These are phyloP conservation scores for Varroa destructor DNA, from an alignment of 1,140 invertebrate species.

Conservation along the genomic window DNA sequence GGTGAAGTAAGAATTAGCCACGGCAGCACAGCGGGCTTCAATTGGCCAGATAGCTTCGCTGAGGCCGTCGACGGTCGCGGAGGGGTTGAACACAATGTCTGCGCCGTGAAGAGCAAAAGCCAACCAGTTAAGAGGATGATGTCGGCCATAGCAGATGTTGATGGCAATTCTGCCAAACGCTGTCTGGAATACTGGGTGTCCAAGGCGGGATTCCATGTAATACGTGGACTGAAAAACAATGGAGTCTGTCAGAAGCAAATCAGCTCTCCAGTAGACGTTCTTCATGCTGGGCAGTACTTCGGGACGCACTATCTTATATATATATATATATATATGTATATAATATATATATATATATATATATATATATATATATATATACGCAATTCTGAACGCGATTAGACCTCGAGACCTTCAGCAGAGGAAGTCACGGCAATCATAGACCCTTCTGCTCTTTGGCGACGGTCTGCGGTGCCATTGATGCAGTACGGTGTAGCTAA, in stretches of 20 bases:
- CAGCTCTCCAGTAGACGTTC: too few relatives aligned
- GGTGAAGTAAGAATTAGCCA: conserved; percentile 87
- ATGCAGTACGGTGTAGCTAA: too few relatives aligned
- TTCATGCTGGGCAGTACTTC: too few relatives aligned
- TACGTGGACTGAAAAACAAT: conserved; percentile 61
- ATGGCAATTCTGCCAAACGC: conserved; percentile 65
- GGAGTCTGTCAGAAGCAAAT: background rate
- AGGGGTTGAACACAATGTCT: conserved; percentile 99
- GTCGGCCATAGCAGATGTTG: conserved; percentile 95
- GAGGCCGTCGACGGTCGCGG: conserved; percentile 67
- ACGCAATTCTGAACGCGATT: too few relatives aligned
- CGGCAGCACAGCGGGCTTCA: conserved; percentile 89
- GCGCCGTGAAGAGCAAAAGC: conserved; percentile 93
- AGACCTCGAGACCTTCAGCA: too few relatives aligned
- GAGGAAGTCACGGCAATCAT: too few relatives aligned
- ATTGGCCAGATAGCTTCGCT: conserved; percentile 93
- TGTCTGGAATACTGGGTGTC: conserved; percentile 74
- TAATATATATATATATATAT: too few relatives aligned
- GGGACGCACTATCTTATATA: too few relatives aligned
- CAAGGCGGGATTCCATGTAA: conserved; percentile 87
- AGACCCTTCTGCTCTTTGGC: too few relatives aligned
- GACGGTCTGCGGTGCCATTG: too few relatives aligned
- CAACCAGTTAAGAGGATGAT: conserved; percentile 95
- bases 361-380: too few relatives aligned
- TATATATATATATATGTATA: too few relatives aligned